A percentile compares a stretch with the other conserved stretches of the same genome.
These are phyloP conservation scores for Nomada flava DNA, from an alignment of 2,888 invertebrate genomes.

Conservation along the genomic window DNA sequence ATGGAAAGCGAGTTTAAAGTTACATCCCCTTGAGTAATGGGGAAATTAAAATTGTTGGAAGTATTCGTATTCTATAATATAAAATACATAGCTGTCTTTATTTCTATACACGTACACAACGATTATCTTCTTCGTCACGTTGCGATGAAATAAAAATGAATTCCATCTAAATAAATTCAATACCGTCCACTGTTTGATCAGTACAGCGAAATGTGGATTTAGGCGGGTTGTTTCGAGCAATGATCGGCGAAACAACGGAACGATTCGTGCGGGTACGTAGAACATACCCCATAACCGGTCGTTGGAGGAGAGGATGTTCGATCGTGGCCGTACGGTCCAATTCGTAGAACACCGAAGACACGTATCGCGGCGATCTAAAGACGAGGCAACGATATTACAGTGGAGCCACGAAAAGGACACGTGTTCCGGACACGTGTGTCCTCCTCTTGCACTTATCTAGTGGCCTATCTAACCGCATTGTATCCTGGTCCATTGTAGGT, in stretches of 20 bases:
- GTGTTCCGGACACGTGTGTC: slow-evolving; percentile 76
- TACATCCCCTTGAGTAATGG: too few species aligned
- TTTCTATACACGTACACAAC: too few species aligned
- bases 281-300: slow-evolving; percentile 50
- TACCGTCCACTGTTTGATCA: too few species aligned
- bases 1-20: too few species aligned
- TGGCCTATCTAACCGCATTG: slow-evolving; percentile 68
- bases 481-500: slow-evolving; percentile 61
- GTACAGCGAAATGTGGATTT: too few species aligned
- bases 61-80: too few species aligned
- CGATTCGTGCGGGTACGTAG: slow-evolving; percentile 38
- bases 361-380: slow-evolving; percentile 68
- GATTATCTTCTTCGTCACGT: too few species aligned
- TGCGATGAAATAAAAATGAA: too few species aligned
- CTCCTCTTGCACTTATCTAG: slow-evolving; percentile 68
- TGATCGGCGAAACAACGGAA: not conserved
- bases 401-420: slow-evolving; percentile 70
- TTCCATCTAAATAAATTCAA: too few species aligned
- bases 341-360: slow-evolving; percentile 57
- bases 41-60: too few species aligned
- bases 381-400: slow-evolving; percentile 60
- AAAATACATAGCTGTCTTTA: too few species aligned
- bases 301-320: slow-evolving; percentile 43
- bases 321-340: slow-evolving; percentile 50
- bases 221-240: too few species aligned